Percentiles rank a stretch among this genome's conserved stretches.
These are phyloP conservation scores for Diarsia brunnea DNA, from an alignment of 2,888 invertebrate genomes.

Conservation along the genomic window DNA sequence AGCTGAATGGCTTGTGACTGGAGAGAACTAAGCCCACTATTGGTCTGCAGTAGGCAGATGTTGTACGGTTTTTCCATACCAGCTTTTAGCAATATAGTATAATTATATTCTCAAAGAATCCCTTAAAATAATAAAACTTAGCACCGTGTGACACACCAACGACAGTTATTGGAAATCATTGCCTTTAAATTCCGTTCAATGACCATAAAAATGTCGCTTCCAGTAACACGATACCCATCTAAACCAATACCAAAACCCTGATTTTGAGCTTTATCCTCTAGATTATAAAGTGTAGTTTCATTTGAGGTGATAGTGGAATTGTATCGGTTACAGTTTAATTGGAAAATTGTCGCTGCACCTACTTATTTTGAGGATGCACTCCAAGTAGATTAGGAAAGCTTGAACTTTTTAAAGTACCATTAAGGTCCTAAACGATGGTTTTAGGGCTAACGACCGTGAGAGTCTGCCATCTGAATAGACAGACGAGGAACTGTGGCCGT, in stretches of 20 bases:
- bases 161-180: conserved; percentile 35
- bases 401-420: background rate
- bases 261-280: conserved; percentile 40
- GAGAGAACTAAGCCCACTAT: background rate
- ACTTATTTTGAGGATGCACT: conserved; percentile 61
- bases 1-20: background rate
- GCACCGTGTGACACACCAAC: conserved; percentile 7
- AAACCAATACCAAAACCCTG: background rate
- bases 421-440: conserved; percentile 1
- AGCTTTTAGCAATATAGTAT: too few relatives aligned
- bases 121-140: background rate
- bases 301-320: conserved; percentile 15
- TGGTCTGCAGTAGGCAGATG: background rate
- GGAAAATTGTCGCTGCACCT: conserved; percentile 71
- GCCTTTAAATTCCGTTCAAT: conserved; percentile 19
- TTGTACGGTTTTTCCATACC: background rate
- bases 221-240: conserved; percentile 31
- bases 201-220: conserved; percentile 40
- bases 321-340: conserved; percentile 70
- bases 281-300: conserved; percentile 18
- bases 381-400: conserved; percentile 48
- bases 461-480: too few relatives aligned
- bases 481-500: too few relatives aligned
- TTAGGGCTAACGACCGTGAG: background rate
- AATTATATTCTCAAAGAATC: too few relatives aligned